Base-by-base conservation (phyloP, 2,113 vertebrate genomes). In the Salvelinus fontinalis region DNA sequence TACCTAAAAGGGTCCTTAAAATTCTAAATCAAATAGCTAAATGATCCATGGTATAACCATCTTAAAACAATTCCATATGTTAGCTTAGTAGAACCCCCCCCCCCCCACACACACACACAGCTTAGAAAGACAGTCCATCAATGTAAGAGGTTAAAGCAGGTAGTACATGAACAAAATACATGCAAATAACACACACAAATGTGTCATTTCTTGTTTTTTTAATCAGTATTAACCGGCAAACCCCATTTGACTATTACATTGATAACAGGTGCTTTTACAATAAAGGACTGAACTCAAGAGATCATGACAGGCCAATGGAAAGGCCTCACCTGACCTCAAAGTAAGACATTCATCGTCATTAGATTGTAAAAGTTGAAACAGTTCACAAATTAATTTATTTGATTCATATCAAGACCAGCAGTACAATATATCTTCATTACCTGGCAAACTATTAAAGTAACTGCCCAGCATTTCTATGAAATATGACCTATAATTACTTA, bases 311-410 rank as follows among this genome's bases (percentile, higher is more conserved):
- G 85, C 76, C 67, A 49, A 83, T 80, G 80, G 82, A 82, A 81
- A 81, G 81, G 89, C 90, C 86, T 87, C 79, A 80, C 54, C 82
- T 79, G 89, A 90, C 89, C 85, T 44, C 83, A 88, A 91, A 90
- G 87, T 91, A 90, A 93, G 88, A 94, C 91, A 94, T 93, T 93
- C 92, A 93, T 91, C 76, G 90, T 93, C 93, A 94, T 91, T 83
- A 90, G 92, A 93, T 93, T 92, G 91, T 93, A 34, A 34, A 34
- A 34, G 31, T 34, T 34, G 31, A 88, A 81, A 90, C 79, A 88
- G 88, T 86, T 88, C 88, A 91, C 88, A 88, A 92, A 90, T 86
- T 81, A 74, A 77, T 79, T 85, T 77, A 76, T 91, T 91, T 87
- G 88, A 92, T 88, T 90, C 85, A 73, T 91, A 92, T 91, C 89